phyloP scores from a whole-genome alignment of 1,140 invertebrate species.

The Rhagoletis zephyria region DNA sequence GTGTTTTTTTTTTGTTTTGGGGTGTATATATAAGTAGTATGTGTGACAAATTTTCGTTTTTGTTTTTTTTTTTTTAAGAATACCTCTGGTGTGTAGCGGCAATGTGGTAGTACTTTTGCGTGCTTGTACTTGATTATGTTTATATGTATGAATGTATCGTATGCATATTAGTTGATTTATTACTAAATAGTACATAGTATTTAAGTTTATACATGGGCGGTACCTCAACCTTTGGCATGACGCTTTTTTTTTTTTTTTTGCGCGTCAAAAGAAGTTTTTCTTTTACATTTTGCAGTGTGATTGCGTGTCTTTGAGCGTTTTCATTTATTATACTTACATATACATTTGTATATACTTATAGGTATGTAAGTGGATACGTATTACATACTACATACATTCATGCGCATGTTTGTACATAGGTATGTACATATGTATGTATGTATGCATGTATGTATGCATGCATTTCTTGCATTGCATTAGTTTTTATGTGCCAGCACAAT shows the following conservation, averaged over 20 bases:
- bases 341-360: constrained; percentile 11
- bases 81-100: constrained; percentile 17
- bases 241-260: background rate
- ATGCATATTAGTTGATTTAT: constrained; percentile 8
- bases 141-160: constrained; percentile 33
- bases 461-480: background rate
- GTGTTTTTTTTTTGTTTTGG: background rate
- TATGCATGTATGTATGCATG: constrained; percentile 56
- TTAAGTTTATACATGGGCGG: constrained; percentile 47
- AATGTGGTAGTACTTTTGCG: constrained; percentile 14
- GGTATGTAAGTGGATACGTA: constrained; percentile 7
- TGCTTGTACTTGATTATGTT: constrained; percentile 17
- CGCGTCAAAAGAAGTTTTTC: constrained; percentile 17
- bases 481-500: constrained; percentile 51
- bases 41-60: background rate
- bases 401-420: constrained; percentile 53
- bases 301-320: constrained; percentile 49
- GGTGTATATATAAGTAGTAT: background rate
- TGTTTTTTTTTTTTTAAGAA: constrained; percentile 16
- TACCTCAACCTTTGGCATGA: constrained; percentile 51
- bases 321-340: constrained; percentile 17
- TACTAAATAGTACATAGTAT: background rate
- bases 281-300: constrained; percentile 14
- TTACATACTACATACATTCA: background rate
- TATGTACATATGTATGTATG: constrained; percentile 30